Percentiles rank a stretch among this genome's conserved stretches.
These are phyloP conservation scores for Leptobrachium leishanense DNA, from an alignment of 2,113 vertebrate species.

Conservation along the genomic window DNA sequence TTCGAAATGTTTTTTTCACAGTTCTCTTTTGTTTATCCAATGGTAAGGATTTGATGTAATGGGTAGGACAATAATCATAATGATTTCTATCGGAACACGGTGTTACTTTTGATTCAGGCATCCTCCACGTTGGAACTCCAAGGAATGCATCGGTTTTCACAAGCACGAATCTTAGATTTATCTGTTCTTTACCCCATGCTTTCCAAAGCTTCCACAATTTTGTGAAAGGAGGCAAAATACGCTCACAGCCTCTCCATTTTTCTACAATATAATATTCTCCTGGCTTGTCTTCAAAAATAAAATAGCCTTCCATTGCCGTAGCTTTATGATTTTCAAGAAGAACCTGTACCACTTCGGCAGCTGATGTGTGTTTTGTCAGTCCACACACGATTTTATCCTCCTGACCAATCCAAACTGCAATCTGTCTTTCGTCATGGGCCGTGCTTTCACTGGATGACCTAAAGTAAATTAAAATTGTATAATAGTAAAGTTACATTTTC, in stretches of 20 bases:
- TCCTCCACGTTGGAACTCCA: slow-evolving; percentile 73
- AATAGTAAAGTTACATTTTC: neutral
- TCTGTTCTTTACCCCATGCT: slow-evolving; percentile 88
- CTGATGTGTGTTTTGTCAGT: slow-evolving; percentile 89
- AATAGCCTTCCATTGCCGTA: slow-evolving; percentile 73
- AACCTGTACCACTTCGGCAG: slow-evolving; percentile 84
- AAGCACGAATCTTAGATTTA: slow-evolving; percentile 65
- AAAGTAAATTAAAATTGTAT: slow-evolving; percentile 41
- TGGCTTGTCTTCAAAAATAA: slow-evolving; percentile 76
- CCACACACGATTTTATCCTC: slow-evolving; percentile 94
- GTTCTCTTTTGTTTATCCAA: slow-evolving; percentile 87
- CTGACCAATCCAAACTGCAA: slow-evolving; percentile 87
- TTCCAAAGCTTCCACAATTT: slow-evolving; percentile 90
- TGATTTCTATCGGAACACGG: slow-evolving; percentile 71
- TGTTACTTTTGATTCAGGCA: slow-evolving; percentile 70
- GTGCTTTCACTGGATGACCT: slow-evolving; percentile 79
- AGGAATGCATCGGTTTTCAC: slow-evolving; percentile 84
- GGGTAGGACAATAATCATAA: slow-evolving; percentile 72
- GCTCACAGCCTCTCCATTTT: slow-evolving; percentile 89
- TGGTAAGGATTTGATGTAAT: slow-evolving; percentile 80
- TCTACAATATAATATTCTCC: slow-evolving; percentile 91
- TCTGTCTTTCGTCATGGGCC: slow-evolving; percentile 79
- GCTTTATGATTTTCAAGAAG: slow-evolving; percentile 87
- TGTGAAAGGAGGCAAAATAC: slow-evolving; percentile 85
- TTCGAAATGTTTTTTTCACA: slow-evolving; percentile 90